A percentile compares a stretch with the other conserved stretches of the same genome.
These are phyloP conservation scores for Pemphredon lugubris DNA, from an alignment of 2,888 invertebrate genomes.

Conservation along the genomic window DNA sequence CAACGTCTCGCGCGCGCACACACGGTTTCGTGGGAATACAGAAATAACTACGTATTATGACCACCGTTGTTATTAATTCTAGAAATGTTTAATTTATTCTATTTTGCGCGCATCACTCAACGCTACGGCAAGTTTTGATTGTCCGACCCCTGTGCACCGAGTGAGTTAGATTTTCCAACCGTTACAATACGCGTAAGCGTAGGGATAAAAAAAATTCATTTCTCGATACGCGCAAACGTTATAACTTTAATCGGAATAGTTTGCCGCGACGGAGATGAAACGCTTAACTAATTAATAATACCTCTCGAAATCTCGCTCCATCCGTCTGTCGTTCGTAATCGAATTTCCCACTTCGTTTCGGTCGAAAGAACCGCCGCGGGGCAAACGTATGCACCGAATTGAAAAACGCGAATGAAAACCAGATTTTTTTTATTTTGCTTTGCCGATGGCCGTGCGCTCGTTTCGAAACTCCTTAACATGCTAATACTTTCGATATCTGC, in stretches of 20 bases:
- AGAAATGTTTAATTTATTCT: too few species aligned
- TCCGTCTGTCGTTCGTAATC: slow-evolving; percentile 51
- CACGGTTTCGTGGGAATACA: too few species aligned
- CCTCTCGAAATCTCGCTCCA: slow-evolving; percentile 15
- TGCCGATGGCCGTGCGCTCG: slow-evolving; percentile 16
- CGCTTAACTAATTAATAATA: slow-evolving; percentile 14
- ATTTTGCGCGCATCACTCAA: too few species aligned
- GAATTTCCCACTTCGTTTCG: slow-evolving; percentile 51
- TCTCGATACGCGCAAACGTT: background rate
- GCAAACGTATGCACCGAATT: slow-evolving; percentile 45
- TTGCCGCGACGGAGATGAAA: background rate
- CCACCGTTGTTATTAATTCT: too few species aligned
- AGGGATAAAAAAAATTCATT: background rate
- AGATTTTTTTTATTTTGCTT: slow-evolving; percentile 42
- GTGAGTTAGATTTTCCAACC: too few species aligned
- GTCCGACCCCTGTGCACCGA: too few species aligned
- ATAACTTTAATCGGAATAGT: background rate
- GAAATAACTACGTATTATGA: too few species aligned
- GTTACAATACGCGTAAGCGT: too few species aligned
- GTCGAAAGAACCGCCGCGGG: slow-evolving; percentile 16
- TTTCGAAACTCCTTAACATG: slow-evolving; percentile 55
- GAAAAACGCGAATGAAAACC: slow-evolving; percentile 25
- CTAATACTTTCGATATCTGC: slow-evolving; percentile 45
- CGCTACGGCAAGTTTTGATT: too few species aligned
- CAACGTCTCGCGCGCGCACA: too few species aligned